Evolutionary conservation across 2,113 vertebrate genomes (phyloP).

Genomic region (Cavia aperea): DNA sequence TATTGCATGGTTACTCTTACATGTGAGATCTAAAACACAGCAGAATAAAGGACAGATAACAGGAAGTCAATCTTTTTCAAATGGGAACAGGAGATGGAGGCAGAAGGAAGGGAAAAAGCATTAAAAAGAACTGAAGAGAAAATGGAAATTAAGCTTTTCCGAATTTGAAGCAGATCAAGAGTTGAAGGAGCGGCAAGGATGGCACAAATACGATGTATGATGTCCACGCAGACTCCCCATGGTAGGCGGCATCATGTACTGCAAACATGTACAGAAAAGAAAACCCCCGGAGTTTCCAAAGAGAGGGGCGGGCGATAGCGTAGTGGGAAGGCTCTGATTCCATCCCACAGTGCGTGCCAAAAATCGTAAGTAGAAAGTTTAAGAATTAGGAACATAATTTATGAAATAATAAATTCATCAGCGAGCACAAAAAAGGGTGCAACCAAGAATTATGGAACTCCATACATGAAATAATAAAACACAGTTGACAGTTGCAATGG

Average conservation of each 20-base stretch:
- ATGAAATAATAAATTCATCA: background rate
- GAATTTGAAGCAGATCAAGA: background rate
- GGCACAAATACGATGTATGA: background rate
- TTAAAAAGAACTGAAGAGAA: background rate
- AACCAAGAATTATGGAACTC: background rate
- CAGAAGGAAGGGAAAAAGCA: background rate
- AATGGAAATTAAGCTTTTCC: background rate
- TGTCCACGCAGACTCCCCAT: background rate
- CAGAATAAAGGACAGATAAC: background rate
- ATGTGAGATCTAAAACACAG: background rate
- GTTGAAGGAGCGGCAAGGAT: background rate
- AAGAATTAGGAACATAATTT: background rate
- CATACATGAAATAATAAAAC: background rate
- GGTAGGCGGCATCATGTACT: too few relatives aligned
- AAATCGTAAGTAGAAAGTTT: background rate
- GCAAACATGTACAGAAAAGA: too few relatives aligned
- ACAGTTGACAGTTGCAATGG: background rate
- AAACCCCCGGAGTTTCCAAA: background rate
- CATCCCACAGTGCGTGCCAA: background rate
- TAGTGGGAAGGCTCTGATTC: background rate
- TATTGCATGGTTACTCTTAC: background rate
- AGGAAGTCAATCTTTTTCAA: background rate
- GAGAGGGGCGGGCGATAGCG: background rate
- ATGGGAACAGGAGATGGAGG: background rate
- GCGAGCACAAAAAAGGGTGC: background rate